Base-by-base conservation (phyloP, 1,140 invertebrate species). In the Drosophila nigromelanica region DNA sequence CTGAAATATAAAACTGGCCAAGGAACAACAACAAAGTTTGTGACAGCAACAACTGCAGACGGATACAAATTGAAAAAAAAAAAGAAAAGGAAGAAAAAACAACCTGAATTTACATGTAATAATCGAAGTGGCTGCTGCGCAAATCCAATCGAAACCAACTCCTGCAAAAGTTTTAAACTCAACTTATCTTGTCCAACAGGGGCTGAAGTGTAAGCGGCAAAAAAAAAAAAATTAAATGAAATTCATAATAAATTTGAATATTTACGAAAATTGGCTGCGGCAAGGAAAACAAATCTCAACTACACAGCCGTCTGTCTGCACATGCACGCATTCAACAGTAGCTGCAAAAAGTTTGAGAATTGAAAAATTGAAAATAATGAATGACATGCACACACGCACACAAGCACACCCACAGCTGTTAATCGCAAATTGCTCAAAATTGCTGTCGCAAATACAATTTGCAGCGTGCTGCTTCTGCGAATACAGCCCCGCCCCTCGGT, bases 281-380 rank as follows among this genome's bases (percentile, higher is more conserved):
- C 50, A 27, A 40, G 50, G 80, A 60, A 61, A 15, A 2, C 37
- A 7, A 37, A n/a, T 7, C 56, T n/a, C 12, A 51, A 11, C 30
- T 15, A 39, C 21, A 54, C 42, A 62, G 43, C 8, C 18, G 24
- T 33, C 8, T 21, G 15, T 33, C 8, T 21, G 15, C n/a, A 35
- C 54, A n/a, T 12, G 40, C 35, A 60, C 52, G 52, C 72, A 73
- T 69, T 80, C 69, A 42, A 58, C 55, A 30, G 35, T 54, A 63
- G 64, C 59, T 62, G 43, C 72, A 61, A 64, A 86, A 87, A 89
- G 58, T 82, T 87, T 83, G 14, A 77, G 83, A 79, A 89, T 87
- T 87, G 79, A 80, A 85, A 87, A 87, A 87, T 87, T 79, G 79
- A 87, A 89, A 80, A 80, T 89, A 87, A 89, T 87, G 85, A 83